Base-by-base conservation (phyloP, 1,140 invertebrate genomes). In the Arctopsyche grandis region DNA sequence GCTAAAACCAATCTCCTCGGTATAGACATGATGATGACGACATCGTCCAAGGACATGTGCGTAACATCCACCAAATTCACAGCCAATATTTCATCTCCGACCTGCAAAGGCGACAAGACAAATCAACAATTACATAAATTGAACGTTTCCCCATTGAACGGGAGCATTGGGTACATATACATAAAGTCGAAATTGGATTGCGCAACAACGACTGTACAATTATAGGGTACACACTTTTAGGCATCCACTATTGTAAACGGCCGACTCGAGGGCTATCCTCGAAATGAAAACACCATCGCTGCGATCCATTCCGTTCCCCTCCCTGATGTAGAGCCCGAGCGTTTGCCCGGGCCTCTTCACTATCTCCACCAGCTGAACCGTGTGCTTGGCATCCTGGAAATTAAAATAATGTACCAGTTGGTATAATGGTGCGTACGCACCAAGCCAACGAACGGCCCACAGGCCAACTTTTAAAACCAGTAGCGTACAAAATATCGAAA, bases 21-120 rank as follows among this genome's bases (percentile, higher is more conserved):
- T 88, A 99, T 99, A 83, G 97, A 99, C 96, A 99, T 99, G 83
- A 99, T 96, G 83, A 99, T 98, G 73, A 99, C 98, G 52, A 99
- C 98, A 87, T 99, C 98, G 86, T 99, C 98, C 81, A 99, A 89
- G 82, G 96, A 97, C 97, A 99, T 99, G 84, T 95, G 93, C 75
- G 96, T 95, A 81, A 99, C 98, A 85, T 99, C 97, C 69, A 99
- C 98, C 84, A 98, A 90, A 89, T 99, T 99, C 44, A 99, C 97
- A 5, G 97, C 97, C 81, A 99, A 88, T 84, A 99, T 99, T 89
- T 99, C 98, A 88, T 99, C 98, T n/a, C 98, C 98, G 5, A 99
- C 97, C 63, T 66, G 63, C 24, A 26, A 66, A 9, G 3, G 21
- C 4, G n/a, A 60, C 94, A 82, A 58, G 66, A 77, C 46, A 16